These are phyloP conservation scores for Drosophila prolongata DNA, from an alignment of 2,888 invertebrate genomes.

Conservation along the genomic window DNA sequence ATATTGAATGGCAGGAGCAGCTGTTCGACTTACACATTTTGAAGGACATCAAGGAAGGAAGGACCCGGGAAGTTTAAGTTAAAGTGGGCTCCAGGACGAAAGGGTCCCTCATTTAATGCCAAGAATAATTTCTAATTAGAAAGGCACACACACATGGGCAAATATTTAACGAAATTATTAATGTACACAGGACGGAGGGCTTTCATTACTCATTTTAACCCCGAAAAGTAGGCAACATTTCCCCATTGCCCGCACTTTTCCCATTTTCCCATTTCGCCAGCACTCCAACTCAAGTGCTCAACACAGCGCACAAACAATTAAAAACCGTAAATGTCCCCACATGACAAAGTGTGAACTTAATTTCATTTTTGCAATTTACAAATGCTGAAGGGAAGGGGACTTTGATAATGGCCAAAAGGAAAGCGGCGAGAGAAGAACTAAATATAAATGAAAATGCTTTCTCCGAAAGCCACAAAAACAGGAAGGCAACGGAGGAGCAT, in stretches of 20 bases:
- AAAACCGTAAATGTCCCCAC: conserved; percentile 80
- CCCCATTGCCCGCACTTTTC: conserved; percentile 11
- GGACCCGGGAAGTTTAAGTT: not conserved
- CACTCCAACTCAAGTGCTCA: conserved; percentile 26
- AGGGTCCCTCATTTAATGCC: conserved; percentile 45
- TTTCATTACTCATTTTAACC: conserved; percentile 67
- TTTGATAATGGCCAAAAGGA: conserved; percentile 4
- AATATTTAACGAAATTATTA: conserved; percentile 72
- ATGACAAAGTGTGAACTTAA: conserved; percentile 81
- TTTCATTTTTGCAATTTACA: conserved; percentile 80
- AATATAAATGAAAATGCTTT: conserved; percentile 78
- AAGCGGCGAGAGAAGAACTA: conserved; percentile 47
- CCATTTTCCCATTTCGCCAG: not conserved
- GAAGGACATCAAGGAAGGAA: not conserved
- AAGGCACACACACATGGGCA: conserved; percentile 41
- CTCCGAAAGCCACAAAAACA: conserved; percentile 67
- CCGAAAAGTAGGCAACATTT: conserved; percentile 52
- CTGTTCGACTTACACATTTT: not conserved
- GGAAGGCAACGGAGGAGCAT: conserved; percentile 2
- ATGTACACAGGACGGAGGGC: conserved; percentile 56
- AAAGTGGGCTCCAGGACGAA: conserved; percentile 2
- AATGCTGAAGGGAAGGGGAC: conserved; percentile 48
- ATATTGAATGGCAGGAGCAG: not conserved
- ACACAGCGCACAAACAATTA: conserved; percentile 70
- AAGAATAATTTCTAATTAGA: conserved; percentile 63